Base-by-base conservation (phyloP, 1,140 invertebrate genomes). In the Caenorhabditis inopinata region DNA sequence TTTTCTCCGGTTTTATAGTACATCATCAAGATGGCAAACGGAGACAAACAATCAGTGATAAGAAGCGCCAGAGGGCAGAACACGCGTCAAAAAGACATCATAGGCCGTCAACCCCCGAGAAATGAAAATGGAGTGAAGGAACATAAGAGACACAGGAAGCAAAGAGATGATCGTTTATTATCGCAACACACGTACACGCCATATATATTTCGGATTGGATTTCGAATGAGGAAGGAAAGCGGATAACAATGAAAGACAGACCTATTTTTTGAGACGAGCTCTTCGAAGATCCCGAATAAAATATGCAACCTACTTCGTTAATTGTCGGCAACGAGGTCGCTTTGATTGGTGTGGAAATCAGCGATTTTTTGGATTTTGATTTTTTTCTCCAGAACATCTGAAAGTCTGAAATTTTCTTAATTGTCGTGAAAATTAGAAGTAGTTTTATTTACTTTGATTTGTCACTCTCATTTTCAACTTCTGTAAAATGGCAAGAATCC, bases 111-210 rank as follows among this genome's bases (percentile, higher is more conserved):
- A 42, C n/a, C n/a, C n/a, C n/a, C n/a, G 58, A 68, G n/a, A 38
- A 38, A 29, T 16, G n/a, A 68, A 68, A 38, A 68, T 0, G 14
- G 25, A 38, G 12, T 11, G 23, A 16, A 16, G n/a, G 27, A 58
- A 16, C 29, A 32, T 16, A 32, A 32, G 58, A 68, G 58, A 68
- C 32, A 9, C 58, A 68, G 58, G 32, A 38, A 32, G 35, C 1
- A 68, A 68, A 68, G 58, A 68, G 58, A 68, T 68, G 58, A 68
- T 68, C 58, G 58, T 68, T 42, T 68, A 68, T 68, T 68, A 68
- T 42, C 32, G 58, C 58, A 29, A 68, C 58, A 68, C 58, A 68
- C 58, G 58, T 68, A 68, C 23, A 38, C 58, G 14, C 23, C 27
- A 58, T n/a, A 58, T 32, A 58, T 29, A 58, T 38, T 68, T 68